Evolutionary conservation across 1,140 invertebrate species (phyloP), one percentile per base, ranked within the genome.

Genomic region (Zaprionus davidi): DNA sequence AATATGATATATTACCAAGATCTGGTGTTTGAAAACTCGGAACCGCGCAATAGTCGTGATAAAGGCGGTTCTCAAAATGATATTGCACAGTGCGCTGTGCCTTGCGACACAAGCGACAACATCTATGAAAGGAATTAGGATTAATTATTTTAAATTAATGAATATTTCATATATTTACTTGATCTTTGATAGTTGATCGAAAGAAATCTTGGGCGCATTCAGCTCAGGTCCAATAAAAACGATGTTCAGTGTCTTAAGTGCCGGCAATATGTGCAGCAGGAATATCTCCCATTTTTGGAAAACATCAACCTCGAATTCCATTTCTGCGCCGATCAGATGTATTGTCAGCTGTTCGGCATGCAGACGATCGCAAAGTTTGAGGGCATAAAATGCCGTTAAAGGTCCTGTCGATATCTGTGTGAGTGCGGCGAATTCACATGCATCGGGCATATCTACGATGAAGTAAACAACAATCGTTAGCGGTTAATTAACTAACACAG

Each of bases 281-380:
- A 96, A 94, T 28, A 94, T 93, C 81, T 96, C 96, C 96, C 96
- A 96, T 57, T 95, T 95, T 31, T 94, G 93, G 2, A 96, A 76
- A 51, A 94, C 93, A 62, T 95, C 94, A 2, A 95, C 95, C 90
- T 96, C 96, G 73, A 96, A 96, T 44, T 96, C 95, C 20, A 96
- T 93, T 81, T 96, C 96, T 0, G 96, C 95, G 0, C 96, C 92
- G 28, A 93, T 91, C 24, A 93, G 63, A 55, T 93, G 92, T 31
- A 74, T 75, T 34, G 67, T 92, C 20, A 73, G 64, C 78, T 73
- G 34, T 76, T 83, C 64, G 4, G 91, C 79, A 81, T 90, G 88
- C 51, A 84, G 63, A 17, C 92, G 78, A 67, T 88, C 57, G 88
- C 69, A 87, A 74, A 92, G 91, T 73, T 96, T 95, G 38, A 94